Base-by-base conservation (phyloP, 1,140 invertebrate species). In the Argopecten irradians region DNA sequence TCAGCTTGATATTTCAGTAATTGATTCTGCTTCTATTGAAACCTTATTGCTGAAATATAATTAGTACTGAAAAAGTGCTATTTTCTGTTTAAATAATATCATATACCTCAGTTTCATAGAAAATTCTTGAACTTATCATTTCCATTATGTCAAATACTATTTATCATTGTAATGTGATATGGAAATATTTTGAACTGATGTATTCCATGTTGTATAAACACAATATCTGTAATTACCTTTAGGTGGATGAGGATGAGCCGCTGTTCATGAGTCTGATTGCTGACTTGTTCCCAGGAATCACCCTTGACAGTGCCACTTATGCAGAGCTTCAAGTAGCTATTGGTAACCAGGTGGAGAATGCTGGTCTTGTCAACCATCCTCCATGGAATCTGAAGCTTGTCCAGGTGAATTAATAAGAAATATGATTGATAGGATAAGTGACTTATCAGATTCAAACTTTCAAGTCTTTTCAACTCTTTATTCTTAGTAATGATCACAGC, bases 301-400 rank as follows among this genome's bases (percentile, higher is more conserved):
- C 96, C 0, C 96, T 99, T 36, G 98, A 99, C 94, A 99, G 98
- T 95, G 98, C 98, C 22, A 97, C 97, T 0, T 98, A 99, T 95
- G 97, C 97, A 0, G 97, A 98, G 89, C 96, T 96, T 19, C 94
- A 95, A 86, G 92, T 90, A 3, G 94, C 94, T 36, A 93, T 96
- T 83, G 88, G 43, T 16, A 92, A 93, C n/a, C 94, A 95, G 85
- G 93, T 96, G 36, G 91, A 93, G 11, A 92, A 95, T 86, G 92
- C 91, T 87, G 97, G 97, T 28, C 96, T 99, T 11, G 96, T 99
- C 84, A 98, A 97, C 95, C 98, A 99, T 96, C 97, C 98, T 28
- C 97, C 98, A 7, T 99, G 98, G 98, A 97, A 98, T 84, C 96
- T 99, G 0, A 99, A 99, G 96, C 96, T 99, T 46, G 98, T 99